Evolutionary conservation across 1,140 invertebrate species (phyloP).

Genomic region (Pogonomyrmex barbatus): DNA sequence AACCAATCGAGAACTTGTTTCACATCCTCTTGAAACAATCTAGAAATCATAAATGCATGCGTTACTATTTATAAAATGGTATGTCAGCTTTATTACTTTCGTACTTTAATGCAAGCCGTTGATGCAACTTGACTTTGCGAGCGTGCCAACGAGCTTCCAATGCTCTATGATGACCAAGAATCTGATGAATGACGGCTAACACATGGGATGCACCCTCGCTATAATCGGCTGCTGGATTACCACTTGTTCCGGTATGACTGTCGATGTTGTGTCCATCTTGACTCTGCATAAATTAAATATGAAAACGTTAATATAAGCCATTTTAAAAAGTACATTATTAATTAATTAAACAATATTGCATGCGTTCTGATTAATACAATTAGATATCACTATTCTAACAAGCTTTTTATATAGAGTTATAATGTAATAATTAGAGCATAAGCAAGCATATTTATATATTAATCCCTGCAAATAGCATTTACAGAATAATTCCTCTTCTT

Average conservation of each 20-base stretch:
- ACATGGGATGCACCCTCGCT: constrained; percentile 97
- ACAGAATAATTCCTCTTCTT: not conserved
- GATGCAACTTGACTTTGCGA: constrained; percentile 97
- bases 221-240: constrained; percentile 97
- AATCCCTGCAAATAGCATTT: not conserved
- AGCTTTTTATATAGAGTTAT: constrained; percentile 11
- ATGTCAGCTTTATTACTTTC: not conserved
- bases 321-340: not conserved
- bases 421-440: constrained; percentile 31
- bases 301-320: not conserved
- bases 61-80: not conserved
- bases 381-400: constrained; percentile 10
- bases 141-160: constrained; percentile 97
- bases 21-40: constrained; percentile 97
- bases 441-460: constrained; percentile 27
- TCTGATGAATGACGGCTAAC: constrained; percentile 96
- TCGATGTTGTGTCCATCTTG: constrained; percentile 84
- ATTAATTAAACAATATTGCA: constrained; percentile 14
- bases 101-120: constrained; percentile 94
- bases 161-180: constrained; percentile 96
- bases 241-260: constrained; percentile 87
- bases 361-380: constrained; percentile 4
- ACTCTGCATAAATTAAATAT: constrained; percentile 81
- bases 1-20: constrained; percentile 99
- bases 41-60: constrained; percentile 62